These are phyloP conservation scores for Lycia hirtaria DNA, from an alignment of 2,888 invertebrate genomes.

Conservation along the genomic window DNA sequence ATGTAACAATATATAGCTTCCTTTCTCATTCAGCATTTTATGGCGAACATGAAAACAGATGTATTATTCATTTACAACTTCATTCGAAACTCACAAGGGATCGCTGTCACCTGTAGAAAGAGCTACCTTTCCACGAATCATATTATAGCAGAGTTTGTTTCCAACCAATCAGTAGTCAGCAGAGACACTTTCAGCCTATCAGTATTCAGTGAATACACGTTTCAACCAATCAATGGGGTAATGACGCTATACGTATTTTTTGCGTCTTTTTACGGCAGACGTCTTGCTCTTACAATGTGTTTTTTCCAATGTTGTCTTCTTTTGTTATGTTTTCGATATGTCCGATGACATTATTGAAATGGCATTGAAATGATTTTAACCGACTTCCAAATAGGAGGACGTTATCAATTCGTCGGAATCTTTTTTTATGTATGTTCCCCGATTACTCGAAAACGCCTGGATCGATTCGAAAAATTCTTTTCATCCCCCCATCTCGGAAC, in stretches of 20 bases:
- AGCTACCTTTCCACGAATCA: background rate
- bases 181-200: conserved; percentile 13
- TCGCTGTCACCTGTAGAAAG: conserved; percentile 5
- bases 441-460: too few species aligned
- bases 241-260: conserved; percentile 27
- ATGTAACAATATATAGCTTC: conserved; percentile 3
- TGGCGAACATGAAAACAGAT: conserved; percentile 14
- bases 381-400: too few species aligned
- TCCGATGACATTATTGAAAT: too few species aligned
- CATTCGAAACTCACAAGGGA: conserved; percentile 14
- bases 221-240: conserved; percentile 24
- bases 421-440: too few species aligned
- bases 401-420: too few species aligned
- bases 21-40: conserved; percentile 12
- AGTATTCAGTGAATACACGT: conserved; percentile 4
- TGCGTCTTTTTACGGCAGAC: background rate
- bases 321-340: too few species aligned
- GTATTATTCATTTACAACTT: conserved; percentile 22
- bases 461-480: too few species aligned
- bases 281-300: too few species aligned
- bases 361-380: too few species aligned
- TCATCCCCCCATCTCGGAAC: too few species aligned
- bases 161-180: conserved; percentile 9
- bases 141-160: background rate
- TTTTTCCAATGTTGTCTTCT: too few species aligned